Conservation (phyloP, 1,140 invertebrate genomes). For the Drosophila arawakana region DNA sequence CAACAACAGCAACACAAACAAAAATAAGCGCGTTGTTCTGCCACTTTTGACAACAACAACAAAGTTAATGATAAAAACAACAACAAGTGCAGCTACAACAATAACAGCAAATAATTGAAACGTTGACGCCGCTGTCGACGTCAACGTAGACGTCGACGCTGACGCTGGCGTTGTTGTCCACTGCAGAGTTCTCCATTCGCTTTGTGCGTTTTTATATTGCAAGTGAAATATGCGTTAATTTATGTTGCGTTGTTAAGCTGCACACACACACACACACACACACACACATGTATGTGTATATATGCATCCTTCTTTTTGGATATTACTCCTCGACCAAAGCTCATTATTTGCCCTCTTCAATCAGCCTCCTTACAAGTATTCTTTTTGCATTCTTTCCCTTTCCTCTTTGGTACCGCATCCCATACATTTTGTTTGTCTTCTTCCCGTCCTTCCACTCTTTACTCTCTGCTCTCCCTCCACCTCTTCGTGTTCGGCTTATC, state of each 20-base stretch:
- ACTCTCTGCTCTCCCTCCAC: not conserved
- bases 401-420: not conserved
- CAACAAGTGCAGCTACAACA: constrained; percentile 16
- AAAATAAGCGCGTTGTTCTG: constrained; percentile 46
- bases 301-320: constrained; percentile 22
- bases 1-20: constrained; percentile 15
- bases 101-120: constrained; percentile 36
- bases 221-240: constrained; percentile 81
- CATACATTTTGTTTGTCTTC: not conserved
- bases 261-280: constrained; percentile 60
- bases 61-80: constrained; percentile 64
- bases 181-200: constrained; percentile 52
- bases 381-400: not conserved
- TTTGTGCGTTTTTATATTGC: constrained; percentile 36
- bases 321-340: constrained; percentile 14
- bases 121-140: constrained; percentile 40
- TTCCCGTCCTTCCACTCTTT: not conserved
- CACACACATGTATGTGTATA: not conserved
- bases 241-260: constrained; percentile 79
- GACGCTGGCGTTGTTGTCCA: constrained; percentile 20
- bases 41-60: constrained; percentile 51
- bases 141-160: not conserved
- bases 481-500: constrained; percentile 8
- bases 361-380: constrained; percentile 29
- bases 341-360: constrained; percentile 41